Evolutionary conservation across 2,888 invertebrate species (phyloP).

Genomic region (Formica aserva): DNA sequence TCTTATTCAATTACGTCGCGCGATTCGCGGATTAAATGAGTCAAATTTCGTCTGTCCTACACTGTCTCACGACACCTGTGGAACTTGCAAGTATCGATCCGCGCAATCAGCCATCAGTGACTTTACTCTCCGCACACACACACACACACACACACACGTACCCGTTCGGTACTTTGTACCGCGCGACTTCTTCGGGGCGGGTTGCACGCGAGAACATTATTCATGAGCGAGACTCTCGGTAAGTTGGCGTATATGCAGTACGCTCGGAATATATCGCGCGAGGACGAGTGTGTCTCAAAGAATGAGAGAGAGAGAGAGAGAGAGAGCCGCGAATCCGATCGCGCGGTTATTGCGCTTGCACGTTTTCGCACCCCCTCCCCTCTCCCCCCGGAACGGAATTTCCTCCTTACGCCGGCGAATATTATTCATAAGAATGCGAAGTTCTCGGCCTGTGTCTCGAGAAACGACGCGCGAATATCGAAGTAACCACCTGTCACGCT

Average conservation of each 20-base stretch:
- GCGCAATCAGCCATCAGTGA: conserved; percentile 34
- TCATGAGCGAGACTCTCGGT: conserved; percentile 47
- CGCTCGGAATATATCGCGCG: background rate
- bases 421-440: conserved; percentile 63
- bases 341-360: conserved; percentile 30
- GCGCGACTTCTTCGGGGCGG: conserved; percentile 41
- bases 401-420: conserved; percentile 51
- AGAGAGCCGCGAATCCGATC: conserved; percentile 33
- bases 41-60: conserved; percentile 20
- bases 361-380: background rate
- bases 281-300: conserved; percentile 10
- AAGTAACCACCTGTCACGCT: conserved; percentile 71
- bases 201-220: conserved; percentile 49
- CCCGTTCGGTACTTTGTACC: conserved; percentile 29
- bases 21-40: background rate
- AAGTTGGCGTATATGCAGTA: conserved; percentile 20
- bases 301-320: background rate
- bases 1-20: background rate
- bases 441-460: conserved; percentile 42
- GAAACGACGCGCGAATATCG: conserved; percentile 55
- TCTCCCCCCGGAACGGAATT: background rate
- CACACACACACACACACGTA: background rate
- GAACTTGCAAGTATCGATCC: conserved; percentile 47
- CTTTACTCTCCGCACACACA: conserved; percentile 12
- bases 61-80: conserved; percentile 48